Base-by-base conservation (phyloP, 1,140 invertebrate genomes). In the Drosophila trapezifrons region DNA sequence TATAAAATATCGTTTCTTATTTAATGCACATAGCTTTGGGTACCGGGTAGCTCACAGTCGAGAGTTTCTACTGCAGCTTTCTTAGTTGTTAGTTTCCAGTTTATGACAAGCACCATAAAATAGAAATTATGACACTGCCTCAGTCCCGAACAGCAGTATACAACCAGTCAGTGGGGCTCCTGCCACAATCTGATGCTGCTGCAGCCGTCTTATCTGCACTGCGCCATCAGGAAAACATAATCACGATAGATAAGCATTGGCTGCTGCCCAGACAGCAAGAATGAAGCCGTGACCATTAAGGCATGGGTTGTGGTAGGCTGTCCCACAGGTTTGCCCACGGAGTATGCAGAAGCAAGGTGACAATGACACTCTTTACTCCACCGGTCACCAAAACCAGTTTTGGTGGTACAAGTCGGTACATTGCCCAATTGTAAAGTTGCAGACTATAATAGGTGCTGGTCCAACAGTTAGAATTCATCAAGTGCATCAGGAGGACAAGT, bases 221-320 rank as follows among this genome's bases (percentile, higher is more conserved):
- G 29, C 70, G 54, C 63, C 82, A 86, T 86, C 82, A 82, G 75
- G 76, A 81, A 67, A 86, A 82, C 78, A 86, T 81, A 72, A 86
- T 76, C 82, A 54, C 70, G 59, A 76, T 78, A 86, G 82, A 81
- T 86, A 86, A 86, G 47, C 42, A 58, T 47, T 72, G 43, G 47
- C 45, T 47, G 54, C 49, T 52, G 62, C 57, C 66, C 51, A 47
- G 60, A 76, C 59, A 77, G 73, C 58, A 47, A 67, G 32, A 29
- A 20, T 35, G 17, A 29, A 51, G 43, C 42, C 22, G 42, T 18
- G 57, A 20, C 18, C 27, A 20, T 32, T 9, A 9, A 13, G 56
- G 0, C 15, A 13, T 13, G 27, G 7, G 15, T 22, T 13, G 2
- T 13, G 27, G 20, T 12, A 18, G 43, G 32, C 51, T 38, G 43